A percentile compares a stretch with the other conserved stretches of the same genome.
Evolutionary conservation across 2,797 vertebrate species (phyloP).

Genomic region (Odontamblyopus lacepedii): DNA sequence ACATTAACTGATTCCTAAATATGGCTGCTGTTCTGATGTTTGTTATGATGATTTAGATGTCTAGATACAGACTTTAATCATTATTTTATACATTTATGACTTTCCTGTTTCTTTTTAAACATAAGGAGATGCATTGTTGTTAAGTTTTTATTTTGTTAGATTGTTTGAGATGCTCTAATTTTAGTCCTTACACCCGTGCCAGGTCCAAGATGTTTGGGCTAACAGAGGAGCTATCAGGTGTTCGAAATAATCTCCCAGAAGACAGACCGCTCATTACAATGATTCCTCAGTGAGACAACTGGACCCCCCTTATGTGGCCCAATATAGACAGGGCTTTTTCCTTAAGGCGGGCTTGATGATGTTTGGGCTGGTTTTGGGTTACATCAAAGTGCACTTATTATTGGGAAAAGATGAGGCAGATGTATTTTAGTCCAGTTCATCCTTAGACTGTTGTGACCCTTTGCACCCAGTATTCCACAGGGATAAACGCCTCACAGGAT

Average conservation of each 20-base stretch:
- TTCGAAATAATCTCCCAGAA: constrained; percentile 54
- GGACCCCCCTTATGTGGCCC: constrained; percentile 38
- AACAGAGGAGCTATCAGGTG: constrained; percentile 53
- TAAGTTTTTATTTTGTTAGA: constrained; percentile 3
- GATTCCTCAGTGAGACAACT: constrained; percentile 43
- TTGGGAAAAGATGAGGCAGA: constrained; percentile 14
- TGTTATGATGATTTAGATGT: not conserved
- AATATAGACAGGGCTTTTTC: constrained; percentile 61
- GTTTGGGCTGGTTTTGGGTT: constrained; percentile 33
- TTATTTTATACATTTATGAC: not conserved
- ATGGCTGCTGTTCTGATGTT: not conserved
- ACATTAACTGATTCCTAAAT: not conserved
- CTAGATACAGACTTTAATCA: not conserved
- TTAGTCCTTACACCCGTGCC: constrained; percentile 23
- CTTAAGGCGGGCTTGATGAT: constrained; percentile 5
- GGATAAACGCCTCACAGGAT: not conserved
- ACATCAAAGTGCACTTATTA: constrained; percentile 45
- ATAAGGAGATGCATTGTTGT: not conserved
- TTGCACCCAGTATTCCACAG: not conserved
- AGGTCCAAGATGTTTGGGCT: constrained; percentile 38
- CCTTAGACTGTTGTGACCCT: not conserved
- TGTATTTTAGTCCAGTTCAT: constrained; percentile 15
- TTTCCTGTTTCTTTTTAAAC: not conserved
- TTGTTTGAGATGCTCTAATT: constrained; percentile 39
- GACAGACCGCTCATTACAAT: constrained; percentile 47